Evolutionary conservation across 2,113 vertebrate genomes (phyloP).

Genomic region (Apodemus sylvaticus): DNA sequence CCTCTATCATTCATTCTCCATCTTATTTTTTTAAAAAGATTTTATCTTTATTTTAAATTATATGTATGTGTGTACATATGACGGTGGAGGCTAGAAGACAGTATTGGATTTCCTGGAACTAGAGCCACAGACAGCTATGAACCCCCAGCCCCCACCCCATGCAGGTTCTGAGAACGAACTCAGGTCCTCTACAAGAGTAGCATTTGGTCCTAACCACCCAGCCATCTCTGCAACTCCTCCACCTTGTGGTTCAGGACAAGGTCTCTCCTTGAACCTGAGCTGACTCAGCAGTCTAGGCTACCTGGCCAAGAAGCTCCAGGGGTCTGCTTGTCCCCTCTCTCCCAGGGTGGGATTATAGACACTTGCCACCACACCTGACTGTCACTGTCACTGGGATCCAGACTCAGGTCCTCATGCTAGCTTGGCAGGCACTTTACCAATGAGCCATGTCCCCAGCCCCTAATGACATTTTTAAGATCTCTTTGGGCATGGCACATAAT

Average conservation of each 20-base stretch:
- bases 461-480: neutral
- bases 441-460: neutral
- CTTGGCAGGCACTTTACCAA: neutral
- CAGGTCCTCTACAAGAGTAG: neutral
- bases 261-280: neutral
- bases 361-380: neutral
- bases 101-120: neutral
- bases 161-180: neutral
- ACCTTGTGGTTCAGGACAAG: neutral
- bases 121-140: neutral
- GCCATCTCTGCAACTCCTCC: neutral
- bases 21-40: neutral
- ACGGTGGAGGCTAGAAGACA: no score
- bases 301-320: neutral
- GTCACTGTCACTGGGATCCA: neutral
- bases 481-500: fast-evolving
- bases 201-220: neutral
- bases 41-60: neutral
- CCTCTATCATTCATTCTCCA: neutral
- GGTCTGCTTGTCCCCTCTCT: no score
- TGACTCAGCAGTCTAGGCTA: no score
- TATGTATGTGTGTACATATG: neutral
- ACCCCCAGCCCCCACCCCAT: no score
- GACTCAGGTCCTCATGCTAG: neutral
- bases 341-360: neutral